phyloP scores from a whole-genome alignment of 2,888 invertebrate species.

The Leptopilina myrica region DNA sequence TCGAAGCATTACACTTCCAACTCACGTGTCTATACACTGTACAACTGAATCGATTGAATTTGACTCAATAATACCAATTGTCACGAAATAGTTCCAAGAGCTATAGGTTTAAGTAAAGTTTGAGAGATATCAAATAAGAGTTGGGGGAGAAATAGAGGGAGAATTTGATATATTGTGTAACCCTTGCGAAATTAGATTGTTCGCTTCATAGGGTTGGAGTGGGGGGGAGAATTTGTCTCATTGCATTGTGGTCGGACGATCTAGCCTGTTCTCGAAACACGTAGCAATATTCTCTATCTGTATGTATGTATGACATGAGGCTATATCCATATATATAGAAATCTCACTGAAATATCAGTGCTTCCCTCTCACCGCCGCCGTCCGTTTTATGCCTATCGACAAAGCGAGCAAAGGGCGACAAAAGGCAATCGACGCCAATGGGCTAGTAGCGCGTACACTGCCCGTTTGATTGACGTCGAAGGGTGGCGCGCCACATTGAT shows the following conservation, averaged over 20 bases:
- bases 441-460: conserved; percentile 69
- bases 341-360: not conserved
- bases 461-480: conserved; percentile 72
- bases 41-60: conserved; percentile 15
- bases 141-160: not conserved
- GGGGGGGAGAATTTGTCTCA: conserved; percentile 19
- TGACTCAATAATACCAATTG: conserved; percentile 10
- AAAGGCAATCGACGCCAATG: conserved; percentile 66
- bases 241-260: conserved; percentile 3
- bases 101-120: conserved; percentile 20
- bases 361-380: not conserved
- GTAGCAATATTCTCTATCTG: conserved; percentile 28
- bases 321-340: not conserved
- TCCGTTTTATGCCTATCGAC: not conserved
- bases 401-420: conserved; percentile 43
- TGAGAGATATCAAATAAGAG: not conserved
- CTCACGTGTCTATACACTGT: no score
- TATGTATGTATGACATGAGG: not conserved
- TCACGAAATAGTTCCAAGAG: not conserved
- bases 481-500: conserved; percentile 70
- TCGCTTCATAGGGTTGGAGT: not conserved
- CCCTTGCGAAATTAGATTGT: conserved; percentile 29
- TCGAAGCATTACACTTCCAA: not conserved
- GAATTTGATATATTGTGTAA: not conserved
- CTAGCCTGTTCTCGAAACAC: not conserved